Evolutionary conservation across 2,113 vertebrate genomes (phyloP), one percentile per base, ranked within the genome.

Genomic region (Urocolius indicus): DNA sequence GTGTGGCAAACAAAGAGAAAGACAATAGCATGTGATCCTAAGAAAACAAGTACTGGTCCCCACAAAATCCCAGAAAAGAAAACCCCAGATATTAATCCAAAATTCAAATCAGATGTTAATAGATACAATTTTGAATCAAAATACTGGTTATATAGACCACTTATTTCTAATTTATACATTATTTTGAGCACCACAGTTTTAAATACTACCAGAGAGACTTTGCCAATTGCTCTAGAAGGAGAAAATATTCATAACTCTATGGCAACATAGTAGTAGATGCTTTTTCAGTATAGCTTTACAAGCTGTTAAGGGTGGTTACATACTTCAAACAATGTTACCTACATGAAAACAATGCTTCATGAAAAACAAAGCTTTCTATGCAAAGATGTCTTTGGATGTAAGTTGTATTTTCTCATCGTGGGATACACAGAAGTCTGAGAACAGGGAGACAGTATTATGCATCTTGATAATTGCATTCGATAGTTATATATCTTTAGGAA

Each of bases 381-480:
- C 14, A 62, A 93, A 58, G 10, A 26, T 8, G 16, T 4, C 13
- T 59, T 46, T 27, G 57, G 13, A 5, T 45, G 2, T 52, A 68
- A 67, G 5, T 18, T 63, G 9, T 8, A 12, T 67, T 57, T 81
- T 82, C 24, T 13, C 2, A 66, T 4, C 38, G 13, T 0, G 0
- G 16, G 45, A 11, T 15, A 89, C 8, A 7, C 23, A 36, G 21
- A 79, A 75, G 3, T 73, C 49, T 78, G 13, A 26, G 21, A 62
- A 59, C 4, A 67, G 14, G 7, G 8, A 67, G 21, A 41, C 32
- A 75, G 5, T 10, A 58, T 54, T 45, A 43, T 41, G 4, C 11
- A 46, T 46, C 22, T 62, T 66, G 16, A 61, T n/a, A n/a, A n/a
- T n/a, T n/a, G n/a, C n/a, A n/a, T n/a, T n/a, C n/a, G n/a, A n/a